Conservation (phyloP, 1,140 invertebrate species). For the Thrips palmi region DNA sequence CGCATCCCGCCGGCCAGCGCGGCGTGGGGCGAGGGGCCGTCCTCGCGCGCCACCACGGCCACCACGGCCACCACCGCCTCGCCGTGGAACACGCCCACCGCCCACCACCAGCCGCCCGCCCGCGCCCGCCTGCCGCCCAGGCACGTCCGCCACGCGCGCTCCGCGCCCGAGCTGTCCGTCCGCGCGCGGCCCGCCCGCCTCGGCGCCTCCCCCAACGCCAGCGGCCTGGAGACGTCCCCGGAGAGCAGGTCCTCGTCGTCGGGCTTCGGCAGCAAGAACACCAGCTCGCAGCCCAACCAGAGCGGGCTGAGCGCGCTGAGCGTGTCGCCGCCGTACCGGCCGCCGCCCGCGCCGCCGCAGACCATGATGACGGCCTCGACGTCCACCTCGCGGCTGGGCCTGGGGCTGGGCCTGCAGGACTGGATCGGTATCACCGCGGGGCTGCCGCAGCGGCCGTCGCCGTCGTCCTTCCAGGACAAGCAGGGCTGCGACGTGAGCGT, state of each 20-base stretch:
- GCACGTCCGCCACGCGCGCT: conserved; percentile 40
- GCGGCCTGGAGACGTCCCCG: conserved; percentile 51
- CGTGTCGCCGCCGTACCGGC: conserved; percentile 44
- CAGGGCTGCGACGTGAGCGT: conserved; percentile 58
- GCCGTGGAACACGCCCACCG: no score
- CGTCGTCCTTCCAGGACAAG: conserved; percentile 26
- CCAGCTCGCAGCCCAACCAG: conserved; percentile 56
- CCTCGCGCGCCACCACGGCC: no score
- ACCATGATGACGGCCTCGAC: conserved; percentile 18
- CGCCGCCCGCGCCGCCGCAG: conserved; percentile 38
- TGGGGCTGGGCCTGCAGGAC: conserved; percentile 7
- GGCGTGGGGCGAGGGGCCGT: conserved; percentile 26
- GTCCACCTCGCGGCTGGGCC: conserved; percentile 11
- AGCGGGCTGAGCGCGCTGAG: conserved; percentile 49
- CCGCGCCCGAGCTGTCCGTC: conserved; percentile 36
- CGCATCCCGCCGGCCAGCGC: conserved; percentile 22
- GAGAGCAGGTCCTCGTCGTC: conserved; percentile 73
- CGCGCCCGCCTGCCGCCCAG: conserved; percentile 34
- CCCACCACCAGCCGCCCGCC: no score
- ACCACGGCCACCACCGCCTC: no score
- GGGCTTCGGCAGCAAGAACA: conserved; percentile 82
- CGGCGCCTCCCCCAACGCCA: conserved; percentile 32
- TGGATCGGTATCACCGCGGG: conserved; percentile 17
- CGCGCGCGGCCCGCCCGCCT: conserved; percentile 8
- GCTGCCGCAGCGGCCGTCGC: conserved; percentile 18